These are phyloP conservation scores for Eidolon dupreanum DNA, from an alignment of 2,797 vertebrate genomes.

Conservation along the genomic window DNA sequence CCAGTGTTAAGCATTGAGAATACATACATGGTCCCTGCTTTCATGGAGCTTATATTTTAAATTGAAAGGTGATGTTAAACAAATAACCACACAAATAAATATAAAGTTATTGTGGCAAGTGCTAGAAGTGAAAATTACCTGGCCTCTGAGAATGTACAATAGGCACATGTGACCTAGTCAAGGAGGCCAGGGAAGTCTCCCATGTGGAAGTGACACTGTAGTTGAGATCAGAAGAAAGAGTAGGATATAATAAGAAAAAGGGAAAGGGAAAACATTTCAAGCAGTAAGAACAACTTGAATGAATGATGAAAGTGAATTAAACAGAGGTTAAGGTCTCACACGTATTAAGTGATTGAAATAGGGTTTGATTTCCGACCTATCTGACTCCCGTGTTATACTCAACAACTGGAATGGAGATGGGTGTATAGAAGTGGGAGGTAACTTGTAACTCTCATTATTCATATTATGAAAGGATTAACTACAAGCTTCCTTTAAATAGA, in stretches of 20 bases:
- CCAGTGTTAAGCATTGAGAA: neutral
- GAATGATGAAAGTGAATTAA: neutral
- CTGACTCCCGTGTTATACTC: neutral
- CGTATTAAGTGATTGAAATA: neutral
- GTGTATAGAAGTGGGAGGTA: neutral
- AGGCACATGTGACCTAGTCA: neutral
- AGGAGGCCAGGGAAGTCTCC: neutral
- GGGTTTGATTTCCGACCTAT: neutral
- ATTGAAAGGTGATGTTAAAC: neutral
- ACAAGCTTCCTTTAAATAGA: constrained; percentile 56
- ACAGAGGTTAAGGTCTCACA: neutral
- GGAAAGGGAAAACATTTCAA: constrained; percentile 22
- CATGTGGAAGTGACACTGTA: neutral
- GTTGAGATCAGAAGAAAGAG: neutral
- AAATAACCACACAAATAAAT: neutral
- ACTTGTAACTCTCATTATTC: constrained; percentile 45
- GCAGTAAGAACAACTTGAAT: neutral
- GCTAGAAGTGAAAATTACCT: neutral
- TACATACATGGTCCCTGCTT: too few relatives aligned
- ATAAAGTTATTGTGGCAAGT: neutral
- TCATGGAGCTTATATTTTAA: neutral
- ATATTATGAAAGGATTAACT: constrained; percentile 51
- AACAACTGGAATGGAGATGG: neutral
- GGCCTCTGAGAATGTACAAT: neutral
- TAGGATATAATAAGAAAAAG: neutral